phyloP scores from a whole-genome alignment of 2,113 vertebrate species.

The Tachycineta bicolor region DNA sequence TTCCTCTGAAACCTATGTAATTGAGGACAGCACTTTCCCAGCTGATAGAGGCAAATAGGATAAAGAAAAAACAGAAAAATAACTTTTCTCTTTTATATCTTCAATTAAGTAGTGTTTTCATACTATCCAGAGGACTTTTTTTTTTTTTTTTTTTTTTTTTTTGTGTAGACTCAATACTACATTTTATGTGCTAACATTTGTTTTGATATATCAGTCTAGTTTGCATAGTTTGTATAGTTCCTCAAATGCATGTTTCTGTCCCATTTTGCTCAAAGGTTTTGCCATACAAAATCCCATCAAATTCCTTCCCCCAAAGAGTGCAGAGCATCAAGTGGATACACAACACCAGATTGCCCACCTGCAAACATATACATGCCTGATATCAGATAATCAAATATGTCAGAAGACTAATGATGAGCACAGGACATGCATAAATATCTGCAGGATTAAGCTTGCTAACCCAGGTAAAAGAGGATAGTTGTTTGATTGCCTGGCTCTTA shows the following conservation, averaged over 20 bases:
- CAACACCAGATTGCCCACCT: not conserved
- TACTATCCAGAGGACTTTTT: not conserved
- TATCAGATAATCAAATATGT: not conserved
- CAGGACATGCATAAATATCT: slow-evolving; percentile 9
- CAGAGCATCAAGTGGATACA: not conserved
- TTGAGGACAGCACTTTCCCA: not conserved
- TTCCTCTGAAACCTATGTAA: not conserved
- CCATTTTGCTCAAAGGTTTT: not conserved
- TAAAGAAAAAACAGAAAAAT: not conserved
- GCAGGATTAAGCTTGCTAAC: not conserved
- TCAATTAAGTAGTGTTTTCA: not conserved
- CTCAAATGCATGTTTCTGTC: not conserved
- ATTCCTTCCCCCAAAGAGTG: not conserved
- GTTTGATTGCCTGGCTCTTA: slow-evolving; percentile 14
- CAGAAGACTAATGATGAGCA: not conserved
- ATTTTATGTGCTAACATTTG: not conserved
- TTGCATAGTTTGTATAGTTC: not conserved
- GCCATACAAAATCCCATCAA: not conserved
- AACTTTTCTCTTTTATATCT: not conserved
- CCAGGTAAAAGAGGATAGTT: slow-evolving; percentile 21
- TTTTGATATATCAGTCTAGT: not conserved
- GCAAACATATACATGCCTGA: not conserved
- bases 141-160: not conserved
- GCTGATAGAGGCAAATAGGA: not conserved
- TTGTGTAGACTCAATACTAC: not conserved